Conservation (phyloP, 2,888 invertebrate genomes). For the Hyalella azteca region DNA sequence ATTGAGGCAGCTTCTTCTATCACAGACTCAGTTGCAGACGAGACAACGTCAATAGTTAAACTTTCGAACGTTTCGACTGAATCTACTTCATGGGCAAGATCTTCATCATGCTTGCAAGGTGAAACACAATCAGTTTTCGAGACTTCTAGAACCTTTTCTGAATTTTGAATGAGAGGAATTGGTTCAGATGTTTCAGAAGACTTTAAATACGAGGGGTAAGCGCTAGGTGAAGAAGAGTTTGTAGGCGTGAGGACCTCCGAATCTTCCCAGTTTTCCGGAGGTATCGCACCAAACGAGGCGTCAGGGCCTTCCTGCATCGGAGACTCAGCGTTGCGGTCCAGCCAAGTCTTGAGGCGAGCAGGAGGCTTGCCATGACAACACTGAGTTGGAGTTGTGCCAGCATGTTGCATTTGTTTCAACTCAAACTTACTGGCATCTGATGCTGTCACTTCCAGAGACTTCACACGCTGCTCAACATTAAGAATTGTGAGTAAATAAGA, state of each 20-base stretch:
- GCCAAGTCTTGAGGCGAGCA: background rate
- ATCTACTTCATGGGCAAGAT: too few relatives aligned
- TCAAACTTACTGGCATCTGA: background rate
- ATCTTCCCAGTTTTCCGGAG: slow-evolving; percentile 16
- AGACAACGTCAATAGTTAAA: too few relatives aligned
- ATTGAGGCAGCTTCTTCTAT: too few relatives aligned
- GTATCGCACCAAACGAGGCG: background rate
- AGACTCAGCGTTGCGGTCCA: background rate
- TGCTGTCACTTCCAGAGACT: background rate
- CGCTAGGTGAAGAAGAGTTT: background rate
- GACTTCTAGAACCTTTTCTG: too few relatives aligned
- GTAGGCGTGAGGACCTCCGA: slow-evolving; percentile 10
- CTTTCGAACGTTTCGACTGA: too few relatives aligned
- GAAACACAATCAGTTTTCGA: too few relatives aligned
- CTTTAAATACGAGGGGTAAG: too few relatives aligned
- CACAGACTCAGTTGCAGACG: too few relatives aligned
- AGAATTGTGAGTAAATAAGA: too few relatives aligned
- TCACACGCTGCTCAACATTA: background rate
- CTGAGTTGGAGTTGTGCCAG: background rate
- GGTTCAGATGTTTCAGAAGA: too few relatives aligned
- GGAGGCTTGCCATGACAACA: background rate
- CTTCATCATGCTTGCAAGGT: too few relatives aligned
- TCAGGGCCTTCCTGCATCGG: background rate
- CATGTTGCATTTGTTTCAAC: background rate
- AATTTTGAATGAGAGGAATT: too few relatives aligned